Percentiles rank a stretch among this genome's conserved stretches.
These are phyloP conservation scores for Vombatus ursinus DNA, from an alignment of 2,113 vertebrate genomes.

Conservation along the genomic window DNA sequence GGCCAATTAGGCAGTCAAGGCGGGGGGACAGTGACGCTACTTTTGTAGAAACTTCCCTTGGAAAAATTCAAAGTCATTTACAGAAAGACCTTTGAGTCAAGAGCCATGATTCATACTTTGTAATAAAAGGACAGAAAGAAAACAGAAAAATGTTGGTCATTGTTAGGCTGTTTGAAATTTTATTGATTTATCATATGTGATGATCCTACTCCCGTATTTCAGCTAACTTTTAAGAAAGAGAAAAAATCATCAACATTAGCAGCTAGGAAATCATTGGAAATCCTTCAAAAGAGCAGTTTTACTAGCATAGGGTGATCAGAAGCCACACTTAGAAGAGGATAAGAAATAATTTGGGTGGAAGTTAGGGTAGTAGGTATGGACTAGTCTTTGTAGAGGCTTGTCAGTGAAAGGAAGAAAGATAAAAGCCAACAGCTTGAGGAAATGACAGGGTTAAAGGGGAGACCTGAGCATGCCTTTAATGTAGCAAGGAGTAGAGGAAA, in stretches of 20 bases:
- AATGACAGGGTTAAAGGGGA: neutral
- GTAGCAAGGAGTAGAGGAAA: neutral
- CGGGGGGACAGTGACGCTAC: neutral
- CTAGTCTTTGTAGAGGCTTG: neutral
- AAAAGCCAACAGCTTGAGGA: neutral
- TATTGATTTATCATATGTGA: neutral
- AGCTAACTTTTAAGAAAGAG: neutral
- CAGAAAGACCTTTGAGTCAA: neutral
- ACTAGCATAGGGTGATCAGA: neutral
- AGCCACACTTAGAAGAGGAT: neutral
- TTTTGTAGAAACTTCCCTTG: neutral
- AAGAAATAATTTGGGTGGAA: neutral
- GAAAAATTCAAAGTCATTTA: neutral
- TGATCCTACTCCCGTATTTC: neutral
- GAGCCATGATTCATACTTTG: neutral
- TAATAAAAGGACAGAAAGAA: neutral
- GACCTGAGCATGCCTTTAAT: neutral
- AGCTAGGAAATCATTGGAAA: neutral
- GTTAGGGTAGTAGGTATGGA: neutral
- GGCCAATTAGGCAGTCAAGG: neutral
- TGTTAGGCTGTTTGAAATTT: neutral
- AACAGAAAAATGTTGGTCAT: neutral
- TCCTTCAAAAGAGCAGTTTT: neutral
- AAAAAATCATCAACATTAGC: neutral
- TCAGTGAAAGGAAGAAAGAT: neutral